Conservation (phyloP, 2,888 invertebrate species). For the Neoaliturus tenellus region DNA sequence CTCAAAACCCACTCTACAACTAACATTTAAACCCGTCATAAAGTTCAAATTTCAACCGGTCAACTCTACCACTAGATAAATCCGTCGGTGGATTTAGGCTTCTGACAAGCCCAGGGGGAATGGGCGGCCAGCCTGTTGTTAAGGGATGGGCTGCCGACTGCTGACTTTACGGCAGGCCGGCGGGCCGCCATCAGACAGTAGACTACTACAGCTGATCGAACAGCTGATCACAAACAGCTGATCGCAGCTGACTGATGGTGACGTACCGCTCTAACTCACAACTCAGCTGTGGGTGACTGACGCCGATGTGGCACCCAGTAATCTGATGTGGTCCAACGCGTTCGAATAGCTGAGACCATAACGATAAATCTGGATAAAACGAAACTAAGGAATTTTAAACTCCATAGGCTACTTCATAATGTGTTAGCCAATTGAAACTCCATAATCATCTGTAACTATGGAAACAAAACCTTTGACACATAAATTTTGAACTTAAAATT, state of each 20-base stretch:
- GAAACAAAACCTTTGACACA: no score
- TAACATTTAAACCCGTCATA: background rate
- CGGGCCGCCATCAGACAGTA: background rate
- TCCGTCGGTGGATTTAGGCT: background rate
- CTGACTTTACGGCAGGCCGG: background rate
- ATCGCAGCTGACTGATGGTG: conserved; percentile 10
- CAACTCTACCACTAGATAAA: background rate
- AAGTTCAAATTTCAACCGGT: background rate
- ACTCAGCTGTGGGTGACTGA: background rate
- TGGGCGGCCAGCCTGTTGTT: conserved; percentile 1
- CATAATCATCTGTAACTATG: no score
- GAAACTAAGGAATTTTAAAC: no score
- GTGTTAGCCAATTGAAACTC: no score
- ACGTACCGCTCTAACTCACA: background rate
- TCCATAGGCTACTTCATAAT: no score
- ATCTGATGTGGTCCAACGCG: background rate
- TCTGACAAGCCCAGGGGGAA: background rate
- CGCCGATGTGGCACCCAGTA: background rate
- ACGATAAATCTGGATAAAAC: background rate
- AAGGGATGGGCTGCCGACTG: conserved; percentile 10
- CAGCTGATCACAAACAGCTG: background rate
- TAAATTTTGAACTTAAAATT: no score
- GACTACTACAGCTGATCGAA: background rate
- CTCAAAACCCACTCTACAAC: background rate
- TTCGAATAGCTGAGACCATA: background rate